Conservation (phyloP, 2,888 invertebrate species). For the Anoplius nigerrimus region DNA sequence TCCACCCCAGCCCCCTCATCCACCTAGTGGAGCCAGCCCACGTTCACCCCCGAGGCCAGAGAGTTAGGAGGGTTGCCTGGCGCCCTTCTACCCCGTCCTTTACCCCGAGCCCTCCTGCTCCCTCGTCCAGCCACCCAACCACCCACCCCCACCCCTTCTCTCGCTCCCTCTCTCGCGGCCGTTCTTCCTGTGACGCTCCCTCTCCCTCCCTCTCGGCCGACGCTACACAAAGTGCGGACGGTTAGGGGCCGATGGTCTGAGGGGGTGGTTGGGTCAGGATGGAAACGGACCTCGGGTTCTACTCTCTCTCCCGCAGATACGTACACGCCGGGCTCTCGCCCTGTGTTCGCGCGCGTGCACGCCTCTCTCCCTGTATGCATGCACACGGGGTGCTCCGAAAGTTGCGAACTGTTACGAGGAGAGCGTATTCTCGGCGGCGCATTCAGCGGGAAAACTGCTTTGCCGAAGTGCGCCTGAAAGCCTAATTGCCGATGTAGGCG, state of each 20-base stretch:
- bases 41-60: slow-evolving; percentile 59
- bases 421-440: no score
- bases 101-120: slow-evolving; percentile 43
- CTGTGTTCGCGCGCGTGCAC: background rate
- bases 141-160: slow-evolving; percentile 25
- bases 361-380: background rate
- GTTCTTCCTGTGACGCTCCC: slow-evolving; percentile 26
- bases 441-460: background rate
- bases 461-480: background rate
- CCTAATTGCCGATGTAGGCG: slow-evolving; percentile 10
- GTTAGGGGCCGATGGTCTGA: slow-evolving; percentile 61
- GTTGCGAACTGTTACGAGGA: no score
- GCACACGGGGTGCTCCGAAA: slow-evolving; percentile 9
- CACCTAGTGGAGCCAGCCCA: slow-evolving; percentile 57
- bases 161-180: slow-evolving; percentile 40
- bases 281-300: slow-evolving; percentile 53
- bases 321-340: slow-evolving; percentile 12
- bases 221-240: slow-evolving; percentile 62
- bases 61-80: slow-evolving; percentile 70
- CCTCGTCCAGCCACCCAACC: slow-evolving; percentile 30
- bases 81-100: slow-evolving; percentile 60
- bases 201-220: slow-evolving; percentile 34
- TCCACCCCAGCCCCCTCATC: slow-evolving; percentile 24
- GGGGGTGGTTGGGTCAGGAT: slow-evolving; percentile 53
- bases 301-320: background rate